Percentiles rank a stretch among this genome's conserved stretches.
These are phyloP conservation scores for Papilio machaon DNA, from an alignment of 1,140 invertebrate genomes.

Conservation along the genomic window DNA sequence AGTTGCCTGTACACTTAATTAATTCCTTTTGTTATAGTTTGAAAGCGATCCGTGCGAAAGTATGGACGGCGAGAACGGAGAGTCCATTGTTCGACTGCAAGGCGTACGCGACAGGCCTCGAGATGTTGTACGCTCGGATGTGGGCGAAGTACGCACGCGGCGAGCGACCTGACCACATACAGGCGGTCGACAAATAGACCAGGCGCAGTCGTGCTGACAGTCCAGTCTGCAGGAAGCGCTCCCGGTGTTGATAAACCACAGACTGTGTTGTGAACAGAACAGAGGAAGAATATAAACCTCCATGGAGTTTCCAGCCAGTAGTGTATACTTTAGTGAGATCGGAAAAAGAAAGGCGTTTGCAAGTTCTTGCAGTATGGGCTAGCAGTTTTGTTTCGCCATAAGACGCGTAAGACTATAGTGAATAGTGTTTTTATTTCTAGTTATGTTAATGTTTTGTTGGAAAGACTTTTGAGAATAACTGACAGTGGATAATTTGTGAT, in stretches of 20 bases:
- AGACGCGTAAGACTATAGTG: conserved; percentile 31
- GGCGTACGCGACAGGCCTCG: conserved; percentile 95
- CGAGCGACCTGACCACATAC: conserved; percentile 91
- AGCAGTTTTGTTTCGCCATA: conserved; percentile 11
- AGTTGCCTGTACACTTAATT: neutral
- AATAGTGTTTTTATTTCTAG: conserved; percentile 27
- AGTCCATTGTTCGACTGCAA: conserved; percentile 97
- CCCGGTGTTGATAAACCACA: neutral
- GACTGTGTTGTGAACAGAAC: neutral
- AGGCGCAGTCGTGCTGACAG: neutral
- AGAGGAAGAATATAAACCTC: neutral
- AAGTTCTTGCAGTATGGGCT: conserved; percentile 1
- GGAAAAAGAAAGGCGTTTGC: neutral
- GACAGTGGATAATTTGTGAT: conserved; percentile 3
- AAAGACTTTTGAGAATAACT: neutral
- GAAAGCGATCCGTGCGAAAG: conserved; percentile 95
- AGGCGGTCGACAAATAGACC: conserved; percentile 81
- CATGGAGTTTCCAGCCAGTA: neutral
- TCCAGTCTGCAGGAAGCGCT: neutral
- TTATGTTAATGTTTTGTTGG: neutral
- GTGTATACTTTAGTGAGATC: neutral
- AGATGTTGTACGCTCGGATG: conserved; percentile 93
- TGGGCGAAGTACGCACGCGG: conserved; percentile 90
- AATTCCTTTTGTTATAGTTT: conserved; percentile 83
- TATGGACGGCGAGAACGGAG: conserved; percentile 94